These are phyloP conservation scores for Pachyuromys duprasi DNA, from an alignment of 2,797 vertebrate genomes.

Conservation along the genomic window DNA sequence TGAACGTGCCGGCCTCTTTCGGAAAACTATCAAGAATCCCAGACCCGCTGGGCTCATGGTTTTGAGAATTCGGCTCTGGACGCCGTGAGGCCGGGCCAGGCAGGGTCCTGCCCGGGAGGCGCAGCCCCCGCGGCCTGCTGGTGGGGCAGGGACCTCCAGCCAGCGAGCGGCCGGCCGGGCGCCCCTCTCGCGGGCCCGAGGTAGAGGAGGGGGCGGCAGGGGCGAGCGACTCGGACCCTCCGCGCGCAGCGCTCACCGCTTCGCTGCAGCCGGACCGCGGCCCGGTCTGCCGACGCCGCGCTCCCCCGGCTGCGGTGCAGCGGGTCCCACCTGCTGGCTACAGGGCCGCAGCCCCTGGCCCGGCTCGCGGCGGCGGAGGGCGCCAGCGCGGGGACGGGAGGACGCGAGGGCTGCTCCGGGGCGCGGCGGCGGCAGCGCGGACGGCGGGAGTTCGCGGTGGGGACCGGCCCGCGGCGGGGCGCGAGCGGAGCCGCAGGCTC, in stretches of 20 bases:
- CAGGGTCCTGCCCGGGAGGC: neutral
- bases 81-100: neutral
- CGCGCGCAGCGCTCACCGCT: conserved; percentile 52
- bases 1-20: neutral
- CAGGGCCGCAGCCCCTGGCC: neutral
- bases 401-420: neutral
- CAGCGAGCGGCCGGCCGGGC: neutral
- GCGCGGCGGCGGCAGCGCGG: neutral
- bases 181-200: neutral
- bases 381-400: neutral
- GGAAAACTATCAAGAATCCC: neutral
- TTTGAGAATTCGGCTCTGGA: neutral
- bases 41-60: neutral
- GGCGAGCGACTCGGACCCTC: neutral
- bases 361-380: neutral
- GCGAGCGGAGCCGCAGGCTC: conserved; percentile 56
- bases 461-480: conserved; percentile 46
- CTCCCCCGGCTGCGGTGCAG: conserved; percentile 15
- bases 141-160: neutral
- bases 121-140: neutral
- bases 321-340: conserved; percentile 72
- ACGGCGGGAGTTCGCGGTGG: conserved; percentile 20
- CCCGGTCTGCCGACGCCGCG: conserved; percentile 33
- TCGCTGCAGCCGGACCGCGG: conserved; percentile 76
- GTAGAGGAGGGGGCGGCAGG: neutral